Evolutionary conservation across 2,113 vertebrate species (phyloP).

Genomic region (Etia nguti): DNA sequence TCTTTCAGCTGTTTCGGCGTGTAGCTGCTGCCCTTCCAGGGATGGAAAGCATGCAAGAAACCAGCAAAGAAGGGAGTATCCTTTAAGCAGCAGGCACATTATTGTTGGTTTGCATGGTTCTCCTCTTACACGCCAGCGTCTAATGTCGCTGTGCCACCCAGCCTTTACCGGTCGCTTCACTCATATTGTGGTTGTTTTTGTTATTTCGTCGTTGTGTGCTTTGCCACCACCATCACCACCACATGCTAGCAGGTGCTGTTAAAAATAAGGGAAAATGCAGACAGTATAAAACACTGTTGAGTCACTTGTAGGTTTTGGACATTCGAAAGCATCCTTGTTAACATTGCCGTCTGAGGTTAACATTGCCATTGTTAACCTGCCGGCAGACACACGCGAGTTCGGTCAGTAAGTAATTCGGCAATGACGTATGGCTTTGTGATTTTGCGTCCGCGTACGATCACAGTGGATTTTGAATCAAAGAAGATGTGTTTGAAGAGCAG

Average conservation of each 20-base stretch:
- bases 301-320: not conserved
- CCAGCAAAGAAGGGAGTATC: constrained; percentile 94
- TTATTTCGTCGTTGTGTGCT: not conserved
- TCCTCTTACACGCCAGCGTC: not conserved
- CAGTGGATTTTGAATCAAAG: not conserved
- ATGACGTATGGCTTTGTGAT: not conserved
- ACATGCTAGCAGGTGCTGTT: not conserved
- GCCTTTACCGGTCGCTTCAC: not conserved
- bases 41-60: constrained; percentile 89
- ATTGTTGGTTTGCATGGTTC: not conserved
- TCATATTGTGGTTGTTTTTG: not conserved
- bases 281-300: not conserved
- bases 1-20: constrained; percentile 82
- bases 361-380: too few relatives aligned
- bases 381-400: not conserved
- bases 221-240: not conserved
- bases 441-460: not conserved
- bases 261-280: not conserved
- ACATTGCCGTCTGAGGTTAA: too few relatives aligned
- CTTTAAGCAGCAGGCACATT: constrained; percentile 62
- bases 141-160: not conserved
- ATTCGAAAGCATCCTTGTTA: not conserved
- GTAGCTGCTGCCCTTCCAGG: constrained; percentile 88
- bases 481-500: not conserved
- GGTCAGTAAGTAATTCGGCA: not conserved